Conservation (phyloP, 2,888 invertebrate species). For the Athrips mouffetella region DNA sequence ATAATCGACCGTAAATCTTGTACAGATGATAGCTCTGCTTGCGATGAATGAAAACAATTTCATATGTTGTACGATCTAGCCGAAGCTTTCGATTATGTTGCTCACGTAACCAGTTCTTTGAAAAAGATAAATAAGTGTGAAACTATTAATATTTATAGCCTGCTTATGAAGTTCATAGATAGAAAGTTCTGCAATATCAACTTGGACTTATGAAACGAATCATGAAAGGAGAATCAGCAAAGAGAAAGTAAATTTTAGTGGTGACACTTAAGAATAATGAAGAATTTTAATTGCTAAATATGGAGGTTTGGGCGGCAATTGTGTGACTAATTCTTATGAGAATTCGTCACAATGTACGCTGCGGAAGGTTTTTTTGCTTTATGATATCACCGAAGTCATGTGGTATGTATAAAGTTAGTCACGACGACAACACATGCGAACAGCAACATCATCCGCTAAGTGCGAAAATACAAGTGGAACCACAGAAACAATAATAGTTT, state of each 20-base stretch:
- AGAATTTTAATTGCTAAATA: not conserved
- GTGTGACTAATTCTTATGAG: slow-evolving; percentile 11
- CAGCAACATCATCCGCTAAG: slow-evolving; percentile 2
- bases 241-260: not conserved
- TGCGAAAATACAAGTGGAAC: slow-evolving; percentile 2
- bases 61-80: not conserved
- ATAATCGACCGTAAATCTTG: slow-evolving; percentile 15
- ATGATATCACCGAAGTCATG: slow-evolving; percentile 50
- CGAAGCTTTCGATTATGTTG: slow-evolving; percentile 5
- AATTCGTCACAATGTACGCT: slow-evolving; percentile 25
- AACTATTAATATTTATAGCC: not conserved
- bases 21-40: slow-evolving; percentile 5
- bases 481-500: not conserved
- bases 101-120: slow-evolving; percentile 1
- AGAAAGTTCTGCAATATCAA: not conserved
- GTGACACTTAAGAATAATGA: not conserved
- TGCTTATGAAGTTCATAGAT: not conserved
- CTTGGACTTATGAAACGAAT: not conserved
- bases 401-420: slow-evolving; percentile 39
- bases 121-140: not conserved
- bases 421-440: slow-evolving; percentile 19
- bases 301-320: not conserved
- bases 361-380: slow-evolving; percentile 32
- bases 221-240: slow-evolving; percentile 5
- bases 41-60: slow-evolving; percentile 10